These are phyloP conservation scores for Cactoblastis cactorum DNA, from an alignment of 2,888 invertebrate species.

Conservation along the genomic window DNA sequence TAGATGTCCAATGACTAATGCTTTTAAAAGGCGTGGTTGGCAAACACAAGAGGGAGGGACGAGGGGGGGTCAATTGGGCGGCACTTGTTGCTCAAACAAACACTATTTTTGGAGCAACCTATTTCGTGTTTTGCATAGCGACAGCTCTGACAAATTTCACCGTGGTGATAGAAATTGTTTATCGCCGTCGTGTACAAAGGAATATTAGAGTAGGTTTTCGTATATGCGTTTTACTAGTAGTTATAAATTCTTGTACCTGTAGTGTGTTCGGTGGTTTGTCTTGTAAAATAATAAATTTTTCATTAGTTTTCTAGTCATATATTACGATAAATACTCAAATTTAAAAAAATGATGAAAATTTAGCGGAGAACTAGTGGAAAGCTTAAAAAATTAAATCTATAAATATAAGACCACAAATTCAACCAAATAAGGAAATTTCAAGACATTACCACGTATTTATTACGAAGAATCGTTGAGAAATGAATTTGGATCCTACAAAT, in stretches of 20 bases:
- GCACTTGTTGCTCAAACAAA: constrained; percentile 20
- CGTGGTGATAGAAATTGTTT: constrained; percentile 4
- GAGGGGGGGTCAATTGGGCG: constrained; percentile 13
- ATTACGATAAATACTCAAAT: too few relatives aligned
- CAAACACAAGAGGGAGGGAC: constrained; percentile 3
- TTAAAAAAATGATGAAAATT: too few relatives aligned
- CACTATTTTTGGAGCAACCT: constrained; percentile 19
- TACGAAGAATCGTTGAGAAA: too few relatives aligned
- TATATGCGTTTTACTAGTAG: neutral
- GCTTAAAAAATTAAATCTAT: too few relatives aligned
- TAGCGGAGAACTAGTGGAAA: too few relatives aligned
- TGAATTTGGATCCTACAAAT: too few relatives aligned
- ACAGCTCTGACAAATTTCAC: constrained; percentile 6
- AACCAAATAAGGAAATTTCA: too few relatives aligned
- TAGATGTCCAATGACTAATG: constrained; percentile 20
- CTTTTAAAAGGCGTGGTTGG: constrained; percentile 22
- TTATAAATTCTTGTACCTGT: neutral
- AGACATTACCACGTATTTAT: too few relatives aligned
- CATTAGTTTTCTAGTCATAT: too few relatives aligned
- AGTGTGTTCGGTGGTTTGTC: neutral
- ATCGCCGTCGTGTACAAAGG: neutral
- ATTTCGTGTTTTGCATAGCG: constrained; percentile 14
- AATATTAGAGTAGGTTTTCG: neutral
- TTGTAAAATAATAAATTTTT: too few relatives aligned
- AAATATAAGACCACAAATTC: too few relatives aligned